Conservation (phyloP, 2,888 invertebrate species). For the Zygothrica quintamaculata region DNA sequence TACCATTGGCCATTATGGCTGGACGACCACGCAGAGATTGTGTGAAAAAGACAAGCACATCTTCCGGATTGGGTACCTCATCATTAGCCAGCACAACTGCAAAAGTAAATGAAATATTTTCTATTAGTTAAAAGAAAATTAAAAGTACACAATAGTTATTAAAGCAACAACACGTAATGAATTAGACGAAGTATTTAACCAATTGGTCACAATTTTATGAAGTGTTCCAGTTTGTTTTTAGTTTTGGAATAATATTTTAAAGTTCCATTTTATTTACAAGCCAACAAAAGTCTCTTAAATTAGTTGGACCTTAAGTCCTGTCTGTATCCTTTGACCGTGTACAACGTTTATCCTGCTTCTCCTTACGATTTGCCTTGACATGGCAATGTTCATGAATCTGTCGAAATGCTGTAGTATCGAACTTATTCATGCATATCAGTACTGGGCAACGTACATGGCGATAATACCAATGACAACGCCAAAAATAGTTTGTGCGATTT, state of each 20-base stretch:
- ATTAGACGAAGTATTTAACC: slow-evolving; percentile 26
- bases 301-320: slow-evolving; percentile 40
- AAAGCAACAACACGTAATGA: too few relatives aligned
- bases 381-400: slow-evolving; percentile 84
- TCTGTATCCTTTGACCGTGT: neutral
- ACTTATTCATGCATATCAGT: slow-evolving; percentile 84
- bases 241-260: neutral
- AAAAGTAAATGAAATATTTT: slow-evolving; percentile 27
- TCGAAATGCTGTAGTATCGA: slow-evolving; percentile 81
- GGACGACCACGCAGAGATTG: slow-evolving; percentile 84
- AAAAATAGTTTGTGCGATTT: slow-evolving; percentile 83
- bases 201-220: slow-evolving; percentile 12
- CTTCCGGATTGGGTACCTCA: slow-evolving; percentile 82
- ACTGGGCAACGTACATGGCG: slow-evolving; percentile 83
- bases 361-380: slow-evolving; percentile 70
- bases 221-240: slow-evolving; percentile 9
- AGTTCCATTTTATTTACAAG: slow-evolving; percentile 55
- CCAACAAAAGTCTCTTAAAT: slow-evolving; percentile 52
- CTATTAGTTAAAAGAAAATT: slow-evolving; percentile 18
- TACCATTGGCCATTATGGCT: slow-evolving; percentile 84
- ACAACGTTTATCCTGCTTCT: slow-evolving; percentile 27
- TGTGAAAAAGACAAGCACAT: slow-evolving; percentile 83
- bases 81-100: slow-evolving; percentile 83
- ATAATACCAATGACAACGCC: slow-evolving; percentile 84
- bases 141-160: too few relatives aligned